These are phyloP conservation scores for Xiphophorus maculatus DNA, from an alignment of 2,113 vertebrate species.

Conservation along the genomic window DNA sequence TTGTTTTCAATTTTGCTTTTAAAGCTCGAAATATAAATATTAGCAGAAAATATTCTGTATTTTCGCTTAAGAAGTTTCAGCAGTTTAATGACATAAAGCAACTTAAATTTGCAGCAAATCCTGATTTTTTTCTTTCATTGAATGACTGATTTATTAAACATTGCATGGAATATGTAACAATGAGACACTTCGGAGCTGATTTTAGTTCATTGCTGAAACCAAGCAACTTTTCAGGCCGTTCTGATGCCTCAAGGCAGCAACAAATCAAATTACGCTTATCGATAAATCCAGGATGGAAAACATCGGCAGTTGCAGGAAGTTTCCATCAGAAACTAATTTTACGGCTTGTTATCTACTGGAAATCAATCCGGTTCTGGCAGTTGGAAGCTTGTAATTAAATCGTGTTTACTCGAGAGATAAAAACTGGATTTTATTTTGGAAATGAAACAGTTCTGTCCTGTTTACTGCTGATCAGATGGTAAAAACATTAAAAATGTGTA, in stretches of 20 bases:
- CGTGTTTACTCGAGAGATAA: no score
- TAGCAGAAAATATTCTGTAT: not conserved
- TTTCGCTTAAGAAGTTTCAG: not conserved
- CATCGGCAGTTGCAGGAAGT: not conserved
- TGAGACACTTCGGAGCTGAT: not conserved
- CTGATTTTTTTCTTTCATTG: not conserved
- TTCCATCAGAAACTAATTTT: not conserved
- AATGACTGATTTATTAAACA: not conserved
- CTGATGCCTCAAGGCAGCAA: not conserved
- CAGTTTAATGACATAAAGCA: not conserved
- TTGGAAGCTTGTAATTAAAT: slow-evolving; percentile 42
- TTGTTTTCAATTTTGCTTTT: not conserved
- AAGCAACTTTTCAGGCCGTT: not conserved
- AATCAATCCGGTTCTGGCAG: slow-evolving; percentile 29
- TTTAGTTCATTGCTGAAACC: not conserved
- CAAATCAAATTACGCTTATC: not conserved
- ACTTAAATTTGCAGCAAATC: not conserved
- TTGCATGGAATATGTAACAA: not conserved
- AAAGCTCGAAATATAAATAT: not conserved
- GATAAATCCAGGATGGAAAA: not conserved
- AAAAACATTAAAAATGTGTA: slow-evolving; percentile 17
- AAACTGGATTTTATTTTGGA: not conserved
- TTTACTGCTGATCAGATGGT: slow-evolving; percentile 9
- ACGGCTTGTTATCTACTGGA: slow-evolving; percentile 2
- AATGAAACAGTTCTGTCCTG: slow-evolving; percentile 23